These are phyloP conservation scores for Notiomystis cincta DNA, from an alignment of 2,113 vertebrate genomes.

Conservation along the genomic window DNA sequence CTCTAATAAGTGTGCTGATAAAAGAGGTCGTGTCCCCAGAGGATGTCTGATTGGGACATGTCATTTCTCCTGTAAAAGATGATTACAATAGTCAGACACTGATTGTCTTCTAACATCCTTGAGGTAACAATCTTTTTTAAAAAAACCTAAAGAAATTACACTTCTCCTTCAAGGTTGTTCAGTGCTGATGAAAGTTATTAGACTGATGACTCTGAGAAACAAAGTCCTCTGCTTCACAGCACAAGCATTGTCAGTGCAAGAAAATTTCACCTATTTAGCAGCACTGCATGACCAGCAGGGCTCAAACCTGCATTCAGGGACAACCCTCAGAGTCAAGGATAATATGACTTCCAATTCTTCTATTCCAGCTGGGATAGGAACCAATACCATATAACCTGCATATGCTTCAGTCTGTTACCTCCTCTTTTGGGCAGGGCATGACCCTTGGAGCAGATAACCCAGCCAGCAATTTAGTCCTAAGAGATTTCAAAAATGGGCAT, in stretches of 20 bases:
- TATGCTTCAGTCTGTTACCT: not conserved
- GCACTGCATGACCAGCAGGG: not conserved
- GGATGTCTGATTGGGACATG: not conserved
- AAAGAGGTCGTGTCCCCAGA: not conserved
- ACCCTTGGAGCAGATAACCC: not conserved
- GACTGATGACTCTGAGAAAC: not conserved
- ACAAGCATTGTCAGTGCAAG: not conserved
- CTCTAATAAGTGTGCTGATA: conserved; percentile 4
- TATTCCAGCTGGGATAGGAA: not conserved
- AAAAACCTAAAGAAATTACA: not conserved
- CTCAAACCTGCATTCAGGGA: not conserved
- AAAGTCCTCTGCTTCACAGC: not conserved
- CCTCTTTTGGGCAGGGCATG: not conserved
- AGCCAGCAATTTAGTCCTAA: not conserved
- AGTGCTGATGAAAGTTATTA: not conserved
- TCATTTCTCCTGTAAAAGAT: conserved; percentile 14
- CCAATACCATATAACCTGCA: not conserved
- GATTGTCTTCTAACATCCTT: not conserved
- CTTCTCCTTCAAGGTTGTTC: not conserved
- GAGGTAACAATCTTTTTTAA: not conserved
- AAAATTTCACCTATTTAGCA: not conserved
- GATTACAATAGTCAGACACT: not conserved
- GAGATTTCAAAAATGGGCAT: not conserved
- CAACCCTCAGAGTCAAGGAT: not conserved
- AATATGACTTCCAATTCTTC: not conserved